Evolutionary conservation across 2,888 invertebrate genomes (phyloP).

Genomic region (Acanthococcus lagerstroemiae): DNA sequence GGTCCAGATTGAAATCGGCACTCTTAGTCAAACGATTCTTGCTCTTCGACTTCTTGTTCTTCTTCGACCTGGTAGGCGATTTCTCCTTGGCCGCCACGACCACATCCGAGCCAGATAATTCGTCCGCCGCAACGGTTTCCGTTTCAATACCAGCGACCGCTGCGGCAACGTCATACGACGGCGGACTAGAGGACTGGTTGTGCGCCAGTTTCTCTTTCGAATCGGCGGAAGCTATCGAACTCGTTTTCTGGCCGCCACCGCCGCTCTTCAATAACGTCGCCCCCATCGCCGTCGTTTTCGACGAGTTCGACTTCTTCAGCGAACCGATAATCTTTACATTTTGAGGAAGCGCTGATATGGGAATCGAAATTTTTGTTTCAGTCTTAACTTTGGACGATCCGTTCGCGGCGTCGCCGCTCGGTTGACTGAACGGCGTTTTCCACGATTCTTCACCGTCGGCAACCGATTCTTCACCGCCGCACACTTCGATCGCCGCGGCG

Average conservation of each 20-base stretch:
- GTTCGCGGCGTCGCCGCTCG: not conserved
- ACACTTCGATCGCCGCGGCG: not conserved
- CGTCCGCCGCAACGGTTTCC: not conserved
- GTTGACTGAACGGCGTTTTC: constrained; percentile 5
- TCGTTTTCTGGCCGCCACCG: not conserved
- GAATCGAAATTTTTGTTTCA: constrained; percentile 24
- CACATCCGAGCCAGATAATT: not conserved
- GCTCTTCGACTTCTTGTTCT: constrained; percentile 13
- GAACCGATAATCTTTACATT: constrained; percentile 22
- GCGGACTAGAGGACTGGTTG: not conserved
- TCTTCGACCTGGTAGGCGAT: constrained; percentile 1
- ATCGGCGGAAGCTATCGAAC: not conserved
- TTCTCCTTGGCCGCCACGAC: not conserved
- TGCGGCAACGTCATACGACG: too few species aligned
- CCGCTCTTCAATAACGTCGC: not conserved
- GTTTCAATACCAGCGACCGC: not conserved
- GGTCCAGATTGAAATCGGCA: constrained; percentile 14
- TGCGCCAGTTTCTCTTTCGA: constrained; percentile 3
- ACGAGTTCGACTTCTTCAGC: constrained; percentile 5
- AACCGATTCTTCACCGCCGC: not conserved
- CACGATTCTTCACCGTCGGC: not conserved
- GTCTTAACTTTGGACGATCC: constrained; percentile 19
- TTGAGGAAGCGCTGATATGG: constrained; percentile 20
- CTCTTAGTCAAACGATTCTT: constrained; percentile 15
- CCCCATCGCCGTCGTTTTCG: not conserved